Percentiles rank a stretch among this genome's conserved stretches.
Conservation (phyloP, 2,113 vertebrate genomes). For the Bungarus multicinctus region DNA sequence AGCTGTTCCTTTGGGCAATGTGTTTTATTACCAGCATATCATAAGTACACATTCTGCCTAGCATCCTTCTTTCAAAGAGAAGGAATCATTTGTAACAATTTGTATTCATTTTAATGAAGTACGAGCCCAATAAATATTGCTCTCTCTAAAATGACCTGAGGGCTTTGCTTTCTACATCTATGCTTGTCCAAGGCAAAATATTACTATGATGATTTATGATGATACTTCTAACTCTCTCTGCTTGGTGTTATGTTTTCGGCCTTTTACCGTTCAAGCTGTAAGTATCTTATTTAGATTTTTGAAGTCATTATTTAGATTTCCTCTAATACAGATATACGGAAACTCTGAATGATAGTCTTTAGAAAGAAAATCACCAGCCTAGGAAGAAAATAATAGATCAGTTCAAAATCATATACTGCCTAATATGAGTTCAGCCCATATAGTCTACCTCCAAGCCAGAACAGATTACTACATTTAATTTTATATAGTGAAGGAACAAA, state of each 20-base stretch:
- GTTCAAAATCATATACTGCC: neutral
- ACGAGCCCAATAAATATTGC: neutral
- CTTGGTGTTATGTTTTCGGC: constrained; percentile 19
- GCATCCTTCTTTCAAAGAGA: neutral
- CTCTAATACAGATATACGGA: constrained; percentile 34
- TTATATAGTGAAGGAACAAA: neutral
- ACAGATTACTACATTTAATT: neutral
- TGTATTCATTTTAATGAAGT: neutral
- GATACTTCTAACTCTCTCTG: constrained; percentile 10
- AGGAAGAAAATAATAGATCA: neutral
- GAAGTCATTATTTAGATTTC: constrained; percentile 32
- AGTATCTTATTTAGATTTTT: constrained; percentile 22
- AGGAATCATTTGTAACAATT: neutral
- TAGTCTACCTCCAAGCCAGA: neutral
- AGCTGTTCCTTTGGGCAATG: neutral
- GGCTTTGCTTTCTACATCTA: neutral
- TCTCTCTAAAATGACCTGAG: neutral
- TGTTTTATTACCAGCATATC: neutral
- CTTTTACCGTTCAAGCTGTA: constrained; percentile 33
- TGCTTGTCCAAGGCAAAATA: neutral
- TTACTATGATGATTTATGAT: neutral
- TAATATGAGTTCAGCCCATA: neutral
- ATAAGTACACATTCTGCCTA: neutral
- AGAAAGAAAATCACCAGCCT: constrained; percentile 27
- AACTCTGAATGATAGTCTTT: constrained; percentile 36